Evolutionary conservation across 2,113 vertebrate genomes (phyloP), one percentile per base, ranked within the genome.

Genomic region (Melanerpes aurifrons): DNA sequence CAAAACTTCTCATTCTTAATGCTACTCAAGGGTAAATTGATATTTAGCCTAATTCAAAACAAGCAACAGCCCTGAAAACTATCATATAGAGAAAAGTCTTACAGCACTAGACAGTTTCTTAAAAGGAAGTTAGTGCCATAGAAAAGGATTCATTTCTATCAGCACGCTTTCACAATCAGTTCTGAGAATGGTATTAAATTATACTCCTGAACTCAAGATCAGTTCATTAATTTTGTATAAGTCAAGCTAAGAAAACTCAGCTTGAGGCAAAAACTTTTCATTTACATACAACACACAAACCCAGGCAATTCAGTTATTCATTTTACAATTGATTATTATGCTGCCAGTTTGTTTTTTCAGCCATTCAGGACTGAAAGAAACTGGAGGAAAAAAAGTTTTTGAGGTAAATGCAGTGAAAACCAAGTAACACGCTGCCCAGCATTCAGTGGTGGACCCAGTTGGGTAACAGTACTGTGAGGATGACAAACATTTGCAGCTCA

Each of bases 181-280:
- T 74, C 61, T 86, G 68, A 93, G 75, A 80, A 80, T 18, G 1
- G 64, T 45, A 78, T 11, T 40, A 67, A 73, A 89, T 82, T 76
- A 64, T 40, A 53, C 28, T 53, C 13, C 40, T 67, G 68, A 89
- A 87, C 82, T 91, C 47, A 64, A 75, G 32, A 57, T 79, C 18
- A 70, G 61, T 76, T 74, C 62, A 47, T 87, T 79, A 12, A 67
- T 89, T 85, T 76, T 79, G 2, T 70, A 69, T 62, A 3, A 15
- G 19, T 47, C 4, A 2, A 59, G 32, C 43, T 67, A 78, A 79
- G 47, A 92, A 87, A 86, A 90, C 40, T 40, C 63, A 76, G 24
- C 71, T 35, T 47, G 64, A 57, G 56, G 90, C 71, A 84, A 86
- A 86, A 78, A 7, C 56, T 75, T 92, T 85, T 83, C 14, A 45